Conservation (phyloP, 2,888 invertebrate genomes). For the Pristionchus fissidentatus region DNA sequence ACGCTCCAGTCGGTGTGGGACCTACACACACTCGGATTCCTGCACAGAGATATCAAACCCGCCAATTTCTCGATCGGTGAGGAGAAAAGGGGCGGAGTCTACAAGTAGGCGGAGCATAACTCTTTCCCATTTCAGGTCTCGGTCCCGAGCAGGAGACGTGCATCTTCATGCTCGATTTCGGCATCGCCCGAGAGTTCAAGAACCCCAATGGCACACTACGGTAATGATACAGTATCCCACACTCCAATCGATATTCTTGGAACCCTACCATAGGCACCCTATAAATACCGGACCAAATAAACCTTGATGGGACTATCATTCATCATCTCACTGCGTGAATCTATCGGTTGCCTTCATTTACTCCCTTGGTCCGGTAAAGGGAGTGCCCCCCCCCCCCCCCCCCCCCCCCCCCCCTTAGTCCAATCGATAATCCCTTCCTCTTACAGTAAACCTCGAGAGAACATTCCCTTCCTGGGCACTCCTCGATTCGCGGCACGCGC, state of each 20-base stretch:
- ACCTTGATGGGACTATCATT: too few species aligned
- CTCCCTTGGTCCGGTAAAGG: too few species aligned
- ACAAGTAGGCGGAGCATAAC: neutral
- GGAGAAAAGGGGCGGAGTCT: neutral
- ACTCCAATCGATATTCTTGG: constrained; percentile 7
- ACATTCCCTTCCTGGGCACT: constrained; percentile 27
- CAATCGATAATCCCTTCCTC: neutral
- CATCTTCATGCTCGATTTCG: constrained; percentile 38
- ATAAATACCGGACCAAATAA: too few species aligned
- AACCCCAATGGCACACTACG: constrained; percentile 6
- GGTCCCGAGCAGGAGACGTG: constrained; percentile 15
- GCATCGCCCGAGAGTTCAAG: constrained; percentile 35
- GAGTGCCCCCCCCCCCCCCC: too few species aligned
- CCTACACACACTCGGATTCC: constrained; percentile 32
- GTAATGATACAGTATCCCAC: neutral
- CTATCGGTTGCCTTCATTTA: too few species aligned
- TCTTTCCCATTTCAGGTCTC: constrained; percentile 8
- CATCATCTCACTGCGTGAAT: too few species aligned
- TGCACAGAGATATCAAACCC: constrained; percentile 34
- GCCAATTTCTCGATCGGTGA: constrained; percentile 33
- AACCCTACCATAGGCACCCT: too few species aligned
- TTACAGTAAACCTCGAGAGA: constrained; percentile 23
- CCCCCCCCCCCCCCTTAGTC: too few species aligned
- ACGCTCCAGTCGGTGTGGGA: constrained; percentile 33
- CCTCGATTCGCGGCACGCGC: constrained; percentile 21